These are phyloP conservation scores for Ptiloglossa arizonensis DNA, from an alignment of 1,140 invertebrate genomes.

Conservation along the genomic window DNA sequence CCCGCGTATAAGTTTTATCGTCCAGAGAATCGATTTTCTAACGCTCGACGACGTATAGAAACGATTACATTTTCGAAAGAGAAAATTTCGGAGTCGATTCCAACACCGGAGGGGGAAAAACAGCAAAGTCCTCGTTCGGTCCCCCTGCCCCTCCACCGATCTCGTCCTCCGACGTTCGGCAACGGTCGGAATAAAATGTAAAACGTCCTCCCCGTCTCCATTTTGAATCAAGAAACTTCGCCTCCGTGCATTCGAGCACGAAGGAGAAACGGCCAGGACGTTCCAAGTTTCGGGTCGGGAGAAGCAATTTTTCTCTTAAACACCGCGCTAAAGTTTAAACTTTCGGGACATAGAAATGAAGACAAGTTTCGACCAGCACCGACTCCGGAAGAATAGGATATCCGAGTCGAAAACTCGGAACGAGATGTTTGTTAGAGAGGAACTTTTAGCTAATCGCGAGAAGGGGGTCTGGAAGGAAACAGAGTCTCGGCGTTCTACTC, in stretches of 20 bases:
- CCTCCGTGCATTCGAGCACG: neutral
- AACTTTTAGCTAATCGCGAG: constrained; percentile 55
- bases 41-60: neutral
- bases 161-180: neutral
- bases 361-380: constrained; percentile 45
- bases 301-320: constrained; percentile 56
- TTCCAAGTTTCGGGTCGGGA: constrained; percentile 28
- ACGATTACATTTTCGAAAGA: neutral
- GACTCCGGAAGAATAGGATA: constrained; percentile 36
- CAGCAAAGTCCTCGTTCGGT: neutral
- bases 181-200: constrained; percentile 32
- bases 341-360: constrained; percentile 42
- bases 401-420: constrained; percentile 50
- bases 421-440: constrained; percentile 53
- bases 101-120: neutral
- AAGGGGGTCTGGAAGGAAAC: neutral
- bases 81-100: neutral
- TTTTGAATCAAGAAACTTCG: constrained; percentile 40
- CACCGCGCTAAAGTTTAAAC: constrained; percentile 44
- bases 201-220: constrained; percentile 16
- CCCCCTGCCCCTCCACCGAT: neutral
- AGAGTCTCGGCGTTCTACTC: constrained; percentile 32
- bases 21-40: neutral
- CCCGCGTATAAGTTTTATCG: constrained; percentile 1
- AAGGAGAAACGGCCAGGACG: constrained; percentile 18